Evolutionary conservation across 2,888 invertebrate genomes (phyloP).

Genomic region (Morpho helenor): DNA sequence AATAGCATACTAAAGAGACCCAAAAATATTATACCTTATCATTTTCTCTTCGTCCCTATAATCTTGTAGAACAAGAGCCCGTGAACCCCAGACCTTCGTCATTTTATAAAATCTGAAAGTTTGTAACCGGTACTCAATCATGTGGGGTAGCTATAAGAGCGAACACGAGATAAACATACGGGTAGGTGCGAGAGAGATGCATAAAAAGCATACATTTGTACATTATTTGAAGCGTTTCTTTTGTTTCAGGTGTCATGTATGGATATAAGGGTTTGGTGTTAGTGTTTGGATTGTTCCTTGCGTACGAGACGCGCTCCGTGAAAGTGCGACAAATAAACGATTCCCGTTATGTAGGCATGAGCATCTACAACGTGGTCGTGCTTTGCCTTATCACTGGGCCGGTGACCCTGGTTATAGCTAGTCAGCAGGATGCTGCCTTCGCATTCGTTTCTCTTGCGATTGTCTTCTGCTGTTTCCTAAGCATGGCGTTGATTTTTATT

Average conservation of each 20-base stretch:
- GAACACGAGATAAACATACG: too few species aligned
- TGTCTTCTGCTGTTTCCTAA: constrained; percentile 98
- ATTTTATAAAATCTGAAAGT: too few species aligned
- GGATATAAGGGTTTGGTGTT: constrained; percentile 98
- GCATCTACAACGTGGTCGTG: constrained; percentile 99
- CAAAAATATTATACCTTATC: too few species aligned
- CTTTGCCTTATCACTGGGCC: constrained; percentile 98
- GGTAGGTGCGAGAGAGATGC: too few species aligned
- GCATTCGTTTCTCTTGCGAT: constrained; percentile 98
- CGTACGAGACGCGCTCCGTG: constrained; percentile 98
- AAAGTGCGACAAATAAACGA: constrained; percentile 99
- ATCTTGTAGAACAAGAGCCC: too few species aligned
- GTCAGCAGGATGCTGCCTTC: constrained; percentile 98
- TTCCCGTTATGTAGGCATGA: constrained; percentile 98
- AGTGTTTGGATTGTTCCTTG: constrained; percentile 97
- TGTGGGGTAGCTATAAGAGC: too few species aligned
- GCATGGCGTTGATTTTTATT: constrained; percentile 98
- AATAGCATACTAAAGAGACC: too few species aligned
- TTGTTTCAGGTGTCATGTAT: constrained; percentile 90
- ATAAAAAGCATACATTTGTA: too few species aligned
- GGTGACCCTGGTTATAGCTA: constrained; percentile 97
- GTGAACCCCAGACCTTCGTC: too few species aligned
- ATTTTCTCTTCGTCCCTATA: too few species aligned
- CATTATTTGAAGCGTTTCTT: neutral
- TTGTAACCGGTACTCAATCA: too few species aligned